Percentiles rank a stretch among this genome's conserved stretches.
These are phyloP conservation scores for Sarcophaga carnaria DNA, from an alignment of 2,888 invertebrate species.

Conservation along the genomic window DNA sequence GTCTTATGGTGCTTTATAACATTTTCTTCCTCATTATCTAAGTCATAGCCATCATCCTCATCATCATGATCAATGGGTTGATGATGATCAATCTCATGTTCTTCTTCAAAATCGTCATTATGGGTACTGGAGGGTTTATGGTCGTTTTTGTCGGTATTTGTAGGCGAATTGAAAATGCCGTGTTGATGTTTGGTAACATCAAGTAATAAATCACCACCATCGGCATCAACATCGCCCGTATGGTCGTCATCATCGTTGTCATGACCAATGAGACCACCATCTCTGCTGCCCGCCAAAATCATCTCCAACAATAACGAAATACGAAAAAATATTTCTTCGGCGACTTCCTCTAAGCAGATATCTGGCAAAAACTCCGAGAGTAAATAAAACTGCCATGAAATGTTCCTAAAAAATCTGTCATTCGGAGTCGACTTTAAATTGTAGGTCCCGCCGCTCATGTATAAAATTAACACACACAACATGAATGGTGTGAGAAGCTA, in stretches of 20 bases:
- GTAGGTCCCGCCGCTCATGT: too few species aligned
- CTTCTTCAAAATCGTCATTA: conserved; percentile 59
- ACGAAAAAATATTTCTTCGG: too few species aligned
- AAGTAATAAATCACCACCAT: conserved; percentile 57
- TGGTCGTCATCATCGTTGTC: conserved; percentile 69
- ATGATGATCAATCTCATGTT: conserved; percentile 67
- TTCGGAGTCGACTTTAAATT: too few species aligned
- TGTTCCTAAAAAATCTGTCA: too few species aligned
- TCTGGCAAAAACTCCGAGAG: too few species aligned
- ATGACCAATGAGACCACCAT: conserved; percentile 72
- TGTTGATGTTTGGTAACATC: conserved; percentile 64
- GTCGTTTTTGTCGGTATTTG: conserved; percentile 41
- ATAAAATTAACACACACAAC: too few species aligned
- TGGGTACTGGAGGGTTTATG: conserved; percentile 44
- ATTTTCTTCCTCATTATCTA: conserved; percentile 63
- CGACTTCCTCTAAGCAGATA: too few species aligned
- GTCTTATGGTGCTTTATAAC: conserved; percentile 65
- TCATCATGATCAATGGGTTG: conserved; percentile 64
- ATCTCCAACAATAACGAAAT: too few species aligned
- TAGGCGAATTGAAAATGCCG: conserved; percentile 55
- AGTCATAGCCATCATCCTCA: conserved; percentile 36
- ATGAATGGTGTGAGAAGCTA: too few species aligned
- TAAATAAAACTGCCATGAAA: too few species aligned
- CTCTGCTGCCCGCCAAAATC: conserved; percentile 71
- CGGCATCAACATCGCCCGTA: conserved; percentile 71